These are phyloP conservation scores for Mythimna vitellina DNA, from an alignment of 2,888 invertebrate genomes.

Conservation along the genomic window DNA sequence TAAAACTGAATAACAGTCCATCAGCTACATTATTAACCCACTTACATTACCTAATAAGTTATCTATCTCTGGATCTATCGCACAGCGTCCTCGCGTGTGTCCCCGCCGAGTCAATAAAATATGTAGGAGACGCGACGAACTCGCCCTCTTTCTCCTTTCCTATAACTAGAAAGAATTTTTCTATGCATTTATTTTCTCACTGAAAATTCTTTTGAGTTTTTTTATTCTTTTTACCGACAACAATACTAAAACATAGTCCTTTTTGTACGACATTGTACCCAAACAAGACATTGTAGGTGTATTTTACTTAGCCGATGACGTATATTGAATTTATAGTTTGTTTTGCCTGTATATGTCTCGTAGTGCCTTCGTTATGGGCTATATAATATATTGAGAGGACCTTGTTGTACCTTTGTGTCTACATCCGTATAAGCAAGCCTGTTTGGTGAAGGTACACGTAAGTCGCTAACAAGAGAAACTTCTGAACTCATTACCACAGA, in stretches of 20 bases:
- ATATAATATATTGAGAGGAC: slow-evolving; percentile 50
- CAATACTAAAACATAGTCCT: slow-evolving; percentile 57
- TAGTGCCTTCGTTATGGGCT: slow-evolving; percentile 28
- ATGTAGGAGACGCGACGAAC: slow-evolving; percentile 87
- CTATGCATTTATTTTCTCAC: slow-evolving; percentile 87
- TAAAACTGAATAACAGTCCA: slow-evolving; percentile 51
- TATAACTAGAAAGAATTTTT: slow-evolving; percentile 90
- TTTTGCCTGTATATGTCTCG: slow-evolving; percentile 53
- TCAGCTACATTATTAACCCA: slow-evolving; percentile 53
- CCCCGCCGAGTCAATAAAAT: slow-evolving; percentile 85
- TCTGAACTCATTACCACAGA: slow-evolving; percentile 54
- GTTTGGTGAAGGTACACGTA: slow-evolving; percentile 37
- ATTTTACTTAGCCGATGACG: slow-evolving; percentile 60
- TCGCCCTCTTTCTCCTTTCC: slow-evolving; percentile 82
- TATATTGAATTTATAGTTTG: slow-evolving; percentile 65
- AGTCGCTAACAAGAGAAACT: slow-evolving; percentile 50
- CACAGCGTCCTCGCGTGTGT: slow-evolving; percentile 64
- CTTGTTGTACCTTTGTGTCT: slow-evolving; percentile 50
- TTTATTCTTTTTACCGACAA: slow-evolving; percentile 68
- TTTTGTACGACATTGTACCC: slow-evolving; percentile 46
- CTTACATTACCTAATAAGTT: slow-evolving; percentile 58
- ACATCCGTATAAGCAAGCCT: slow-evolving; percentile 47
- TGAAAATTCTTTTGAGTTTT: slow-evolving; percentile 80
- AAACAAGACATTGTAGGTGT: slow-evolving; percentile 63
- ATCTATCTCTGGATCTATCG: slow-evolving; percentile 74